phyloP scores from a whole-genome alignment of 2,797 vertebrate species.

The Triplophysa yarkandensis region DNA sequence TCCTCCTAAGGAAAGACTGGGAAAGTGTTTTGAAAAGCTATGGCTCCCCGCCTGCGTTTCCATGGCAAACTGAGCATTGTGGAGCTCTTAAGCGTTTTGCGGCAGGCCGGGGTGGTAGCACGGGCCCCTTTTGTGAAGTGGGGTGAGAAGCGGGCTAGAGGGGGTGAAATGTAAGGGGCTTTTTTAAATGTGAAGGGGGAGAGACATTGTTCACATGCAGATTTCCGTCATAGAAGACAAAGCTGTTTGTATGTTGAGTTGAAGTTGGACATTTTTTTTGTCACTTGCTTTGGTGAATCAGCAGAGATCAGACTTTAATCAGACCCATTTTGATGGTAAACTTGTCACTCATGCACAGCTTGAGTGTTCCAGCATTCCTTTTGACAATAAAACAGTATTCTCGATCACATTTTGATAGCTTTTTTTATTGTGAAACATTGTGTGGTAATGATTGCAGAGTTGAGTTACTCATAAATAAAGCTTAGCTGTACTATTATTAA shows the following conservation, averaged over 20 bases:
- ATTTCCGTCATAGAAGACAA: constrained; percentile 59
- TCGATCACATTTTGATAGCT: background rate
- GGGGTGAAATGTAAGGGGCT: constrained; percentile 44
- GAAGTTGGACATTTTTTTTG: constrained; percentile 31
- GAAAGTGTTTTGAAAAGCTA: constrained; percentile 56
- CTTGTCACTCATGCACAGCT: constrained; percentile 33
- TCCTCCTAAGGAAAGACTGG: constrained; percentile 33
- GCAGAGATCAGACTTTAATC: constrained; percentile 38
- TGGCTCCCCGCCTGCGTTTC: constrained; percentile 54
- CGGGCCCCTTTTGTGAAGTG: constrained; percentile 58
- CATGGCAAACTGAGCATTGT: constrained; percentile 56
- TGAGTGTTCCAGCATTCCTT: constrained; percentile 11
- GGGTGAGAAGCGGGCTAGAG: constrained; percentile 48
- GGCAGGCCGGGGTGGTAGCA: constrained; percentile 51
- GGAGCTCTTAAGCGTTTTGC: constrained; percentile 48
- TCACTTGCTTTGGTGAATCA: constrained; percentile 55
- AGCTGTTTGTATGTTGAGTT: constrained; percentile 60
- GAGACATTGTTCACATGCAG: constrained; percentile 62
- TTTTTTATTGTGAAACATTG: constrained; percentile 12
- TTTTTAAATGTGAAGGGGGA: constrained; percentile 47
- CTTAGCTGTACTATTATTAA: constrained; percentile 52
- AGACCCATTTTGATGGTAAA: constrained; percentile 27
- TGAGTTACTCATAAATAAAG: constrained; percentile 75
- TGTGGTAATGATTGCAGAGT: constrained; percentile 45
- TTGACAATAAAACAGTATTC: constrained; percentile 4